Evolutionary conservation across 2,888 invertebrate genomes (phyloP).

Genomic region (Cistogaster globosa): DNA sequence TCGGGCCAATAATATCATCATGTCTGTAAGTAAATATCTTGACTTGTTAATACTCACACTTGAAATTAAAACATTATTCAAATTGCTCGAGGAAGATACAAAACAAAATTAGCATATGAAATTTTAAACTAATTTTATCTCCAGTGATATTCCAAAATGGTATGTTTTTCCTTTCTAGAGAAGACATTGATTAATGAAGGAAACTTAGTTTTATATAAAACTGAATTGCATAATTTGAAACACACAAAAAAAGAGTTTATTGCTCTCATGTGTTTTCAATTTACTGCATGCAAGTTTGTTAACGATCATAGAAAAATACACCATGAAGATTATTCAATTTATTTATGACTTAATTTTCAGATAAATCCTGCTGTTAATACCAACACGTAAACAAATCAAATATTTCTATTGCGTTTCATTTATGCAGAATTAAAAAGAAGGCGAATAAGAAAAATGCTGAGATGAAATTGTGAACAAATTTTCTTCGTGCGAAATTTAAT

Average conservation of each 20-base stretch:
- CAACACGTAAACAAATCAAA: conserved; percentile 69
- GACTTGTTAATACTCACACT: conserved; percentile 13
- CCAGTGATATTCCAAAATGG: not conserved
- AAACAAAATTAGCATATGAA: conserved; percentile 53
- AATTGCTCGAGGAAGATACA: conserved; percentile 19
- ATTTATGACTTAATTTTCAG: conserved; percentile 61
- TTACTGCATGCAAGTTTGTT: not conserved
- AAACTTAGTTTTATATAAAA: conserved; percentile 49
- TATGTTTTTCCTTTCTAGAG: not conserved
- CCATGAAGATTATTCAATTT: conserved; percentile 29
- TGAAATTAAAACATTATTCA: conserved; percentile 10
- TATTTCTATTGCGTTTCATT: conserved; percentile 52
- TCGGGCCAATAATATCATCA: conserved; percentile 69
- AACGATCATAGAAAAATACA: not conserved
- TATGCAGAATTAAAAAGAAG: not conserved
- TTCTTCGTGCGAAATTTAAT: conserved; percentile 63
- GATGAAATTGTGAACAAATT: conserved; percentile 51
- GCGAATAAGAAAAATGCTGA: conserved; percentile 10
- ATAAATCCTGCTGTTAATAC: conserved; percentile 50
- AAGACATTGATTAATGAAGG: conserved; percentile 68
- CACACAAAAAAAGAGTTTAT: conserved; percentile 38
- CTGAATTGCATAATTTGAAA: conserved; percentile 34
- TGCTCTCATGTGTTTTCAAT: conserved; percentile 11
- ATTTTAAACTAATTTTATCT: conserved; percentile 38
- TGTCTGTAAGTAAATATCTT: conserved; percentile 54